Conservation (phyloP, 2,888 invertebrate genomes). For the Cantharis flavilabris region DNA sequence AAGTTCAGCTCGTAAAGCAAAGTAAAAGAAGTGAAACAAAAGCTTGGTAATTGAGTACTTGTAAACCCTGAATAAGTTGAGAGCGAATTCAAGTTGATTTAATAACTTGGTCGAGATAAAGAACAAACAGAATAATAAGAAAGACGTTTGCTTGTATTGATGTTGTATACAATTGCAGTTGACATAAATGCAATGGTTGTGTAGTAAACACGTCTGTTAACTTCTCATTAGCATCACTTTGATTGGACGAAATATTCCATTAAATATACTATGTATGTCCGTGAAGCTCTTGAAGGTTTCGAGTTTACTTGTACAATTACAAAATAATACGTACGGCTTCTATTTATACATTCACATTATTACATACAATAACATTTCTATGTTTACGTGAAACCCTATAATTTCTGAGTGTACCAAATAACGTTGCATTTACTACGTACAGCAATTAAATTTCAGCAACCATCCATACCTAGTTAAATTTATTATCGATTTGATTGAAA, state of each 20-base stretch:
- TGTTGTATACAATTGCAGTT: conserved; percentile 37
- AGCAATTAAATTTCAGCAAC: not conserved
- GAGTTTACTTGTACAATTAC: conserved; percentile 1
- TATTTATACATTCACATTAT: not conserved
- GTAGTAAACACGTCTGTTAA: conserved; percentile 39
- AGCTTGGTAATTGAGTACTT: not conserved
- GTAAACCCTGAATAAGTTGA: conserved; percentile 6
- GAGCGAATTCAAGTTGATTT: conserved; percentile 11
- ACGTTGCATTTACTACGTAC: not conserved
- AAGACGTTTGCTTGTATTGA: conserved; percentile 39
- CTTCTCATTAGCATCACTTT: conserved; percentile 38
- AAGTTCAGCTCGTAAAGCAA: not conserved
- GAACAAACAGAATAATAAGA: conserved; percentile 28
- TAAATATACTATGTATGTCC: conserved; percentile 7
- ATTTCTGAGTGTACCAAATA: not conserved
- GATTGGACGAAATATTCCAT: conserved; percentile 31
- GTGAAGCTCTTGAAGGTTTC: conserved; percentile 9
- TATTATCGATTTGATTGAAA: not conserved
- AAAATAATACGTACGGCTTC: not conserved
- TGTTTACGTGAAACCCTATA: not conserved
- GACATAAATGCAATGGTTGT: conserved; percentile 41
- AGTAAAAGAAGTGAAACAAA: not conserved
- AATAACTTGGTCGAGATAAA: conserved; percentile 14
- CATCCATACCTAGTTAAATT: not conserved
- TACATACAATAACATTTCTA: not conserved